phyloP scores from a whole-genome alignment of 2,888 invertebrate species.

The Hypsopygia costalis region DNA sequence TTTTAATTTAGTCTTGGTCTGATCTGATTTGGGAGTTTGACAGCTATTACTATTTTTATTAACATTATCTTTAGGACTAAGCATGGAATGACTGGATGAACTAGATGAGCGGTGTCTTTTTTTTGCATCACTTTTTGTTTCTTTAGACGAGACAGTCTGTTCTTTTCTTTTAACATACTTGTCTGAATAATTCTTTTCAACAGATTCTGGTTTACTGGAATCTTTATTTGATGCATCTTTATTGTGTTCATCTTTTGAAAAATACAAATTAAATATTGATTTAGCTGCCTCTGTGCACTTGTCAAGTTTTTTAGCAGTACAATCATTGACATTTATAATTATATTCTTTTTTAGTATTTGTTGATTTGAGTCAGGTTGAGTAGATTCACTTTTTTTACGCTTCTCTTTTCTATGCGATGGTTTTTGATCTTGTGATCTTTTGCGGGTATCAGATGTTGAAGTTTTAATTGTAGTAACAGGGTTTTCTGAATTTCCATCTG shows the following conservation, averaged over 20 bases:
- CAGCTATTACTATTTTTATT: constrained; percentile 19
- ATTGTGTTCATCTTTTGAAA: constrained; percentile 30
- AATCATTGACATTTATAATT: constrained; percentile 33
- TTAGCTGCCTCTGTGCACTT: constrained; percentile 41
- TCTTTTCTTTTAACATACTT: constrained; percentile 70
- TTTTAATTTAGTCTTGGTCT: constrained; percentile 49
- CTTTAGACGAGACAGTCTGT: constrained; percentile 35
- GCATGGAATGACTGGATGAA: constrained; percentile 47
- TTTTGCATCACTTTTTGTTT: constrained; percentile 31
- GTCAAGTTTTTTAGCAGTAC: constrained; percentile 35
- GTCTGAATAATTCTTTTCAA: constrained; percentile 52
- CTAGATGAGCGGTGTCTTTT: constrained; percentile 38
- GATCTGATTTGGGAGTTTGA: constrained; percentile 43
- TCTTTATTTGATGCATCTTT: constrained; percentile 38
- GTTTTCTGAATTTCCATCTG: constrained; percentile 30
- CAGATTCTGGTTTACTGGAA: constrained; percentile 31
- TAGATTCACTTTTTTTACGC: constrained; percentile 59
- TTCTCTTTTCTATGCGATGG: constrained; percentile 73
- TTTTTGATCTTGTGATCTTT: constrained; percentile 62
- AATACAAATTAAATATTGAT: constrained; percentile 42
- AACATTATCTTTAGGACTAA: constrained; percentile 47
- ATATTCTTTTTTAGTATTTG: constrained; percentile 37
- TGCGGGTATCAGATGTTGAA: constrained; percentile 41
- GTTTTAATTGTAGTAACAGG: constrained; percentile 27
- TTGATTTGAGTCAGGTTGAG: constrained; percentile 29